A percentile compares a stretch with the other conserved stretches of the same genome.
Conservation (phyloP, 2,888 invertebrate genomes). For the Drepana falcataria region DNA sequence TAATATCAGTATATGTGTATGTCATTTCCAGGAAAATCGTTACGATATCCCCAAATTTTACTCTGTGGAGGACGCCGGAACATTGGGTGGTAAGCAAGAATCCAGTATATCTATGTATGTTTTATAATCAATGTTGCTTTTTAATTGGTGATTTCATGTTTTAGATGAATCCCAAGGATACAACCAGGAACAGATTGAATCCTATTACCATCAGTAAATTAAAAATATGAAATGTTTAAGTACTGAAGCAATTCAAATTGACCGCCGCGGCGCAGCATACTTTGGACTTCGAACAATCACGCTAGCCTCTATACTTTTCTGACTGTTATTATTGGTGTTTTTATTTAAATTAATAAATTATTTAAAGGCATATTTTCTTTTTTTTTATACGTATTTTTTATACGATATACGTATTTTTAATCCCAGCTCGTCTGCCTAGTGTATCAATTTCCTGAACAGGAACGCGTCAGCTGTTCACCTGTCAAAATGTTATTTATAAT, state of each 20-base stretch:
- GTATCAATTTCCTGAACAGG: background rate
- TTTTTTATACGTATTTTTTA: no score
- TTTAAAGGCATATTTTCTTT: no score
- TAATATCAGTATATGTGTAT: background rate
- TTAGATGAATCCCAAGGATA: slow-evolving; percentile 32
- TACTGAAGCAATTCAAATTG: background rate
- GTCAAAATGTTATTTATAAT: slow-evolving; percentile 20
- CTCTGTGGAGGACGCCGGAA: slow-evolving; percentile 36
- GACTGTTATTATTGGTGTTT: no score
- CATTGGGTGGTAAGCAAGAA: slow-evolving; percentile 37
- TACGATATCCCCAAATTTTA: slow-evolving; percentile 68
- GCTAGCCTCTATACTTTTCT: no score
- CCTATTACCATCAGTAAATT: slow-evolving; percentile 37
- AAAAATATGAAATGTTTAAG: slow-evolving; percentile 35
- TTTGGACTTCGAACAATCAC: no score
- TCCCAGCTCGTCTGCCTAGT: no score
- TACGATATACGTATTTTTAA: no score
- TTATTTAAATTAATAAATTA: no score
- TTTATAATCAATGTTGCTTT: background rate
- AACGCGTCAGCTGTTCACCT: slow-evolving; percentile 1
- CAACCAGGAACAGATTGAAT: slow-evolving; percentile 35
- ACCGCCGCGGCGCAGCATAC: background rate
- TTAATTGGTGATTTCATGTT: slow-evolving; percentile 12
- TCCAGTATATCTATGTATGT: background rate
- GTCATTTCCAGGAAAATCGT: slow-evolving; percentile 53